phyloP scores from a whole-genome alignment of 2,113 vertebrate genomes.

The Rhea pennata region DNA sequence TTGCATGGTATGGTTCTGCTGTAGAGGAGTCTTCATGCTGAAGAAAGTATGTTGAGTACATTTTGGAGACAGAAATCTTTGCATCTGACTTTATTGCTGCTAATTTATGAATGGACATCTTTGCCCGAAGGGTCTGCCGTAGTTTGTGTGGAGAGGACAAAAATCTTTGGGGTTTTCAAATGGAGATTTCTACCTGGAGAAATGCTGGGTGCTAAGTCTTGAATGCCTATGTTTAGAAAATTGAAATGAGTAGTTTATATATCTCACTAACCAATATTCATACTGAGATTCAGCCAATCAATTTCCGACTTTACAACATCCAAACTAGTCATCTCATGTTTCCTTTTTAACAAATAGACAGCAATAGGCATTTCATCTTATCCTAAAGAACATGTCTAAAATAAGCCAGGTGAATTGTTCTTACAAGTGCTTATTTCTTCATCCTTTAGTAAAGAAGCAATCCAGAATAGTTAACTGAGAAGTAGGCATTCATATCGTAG shows the following conservation, averaged over 20 bases:
- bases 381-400: background rate
- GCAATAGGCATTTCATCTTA: background rate
- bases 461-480: background rate
- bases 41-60: background rate
- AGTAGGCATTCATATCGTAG: background rate
- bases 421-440: background rate
- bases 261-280: background rate
- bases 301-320: background rate
- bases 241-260: background rate
- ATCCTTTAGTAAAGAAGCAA: background rate
- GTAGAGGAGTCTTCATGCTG: background rate
- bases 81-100: background rate
- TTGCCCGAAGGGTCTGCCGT: background rate
- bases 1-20: background rate
- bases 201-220: background rate
- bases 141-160: background rate
- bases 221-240: background rate
- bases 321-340: background rate
- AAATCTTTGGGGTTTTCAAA: background rate
- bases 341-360: background rate
- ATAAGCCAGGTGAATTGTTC: background rate
- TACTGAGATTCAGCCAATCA: background rate
- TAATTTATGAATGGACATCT: background rate
- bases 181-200: background rate
- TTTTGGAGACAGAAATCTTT: background rate